phyloP scores from a whole-genome alignment of 2,888 invertebrate species.

The Lycia hirtaria region DNA sequence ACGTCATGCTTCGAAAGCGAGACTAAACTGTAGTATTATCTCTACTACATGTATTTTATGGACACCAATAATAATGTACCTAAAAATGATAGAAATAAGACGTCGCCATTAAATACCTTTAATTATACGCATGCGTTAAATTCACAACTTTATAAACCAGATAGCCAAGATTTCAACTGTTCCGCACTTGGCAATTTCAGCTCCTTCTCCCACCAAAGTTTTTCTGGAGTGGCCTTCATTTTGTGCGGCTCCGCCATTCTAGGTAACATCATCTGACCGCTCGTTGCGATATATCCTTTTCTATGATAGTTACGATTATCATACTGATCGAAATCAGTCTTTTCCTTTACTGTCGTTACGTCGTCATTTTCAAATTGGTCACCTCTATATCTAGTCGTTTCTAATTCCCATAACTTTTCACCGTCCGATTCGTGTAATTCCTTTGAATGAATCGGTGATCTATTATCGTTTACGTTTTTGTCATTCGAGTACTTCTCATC shows the following conservation, averaged over 20 bases:
- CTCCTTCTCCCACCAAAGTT: slow-evolving; percentile 15
- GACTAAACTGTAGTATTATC: no score
- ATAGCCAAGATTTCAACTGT: neutral
- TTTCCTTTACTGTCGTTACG: slow-evolving; percentile 14
- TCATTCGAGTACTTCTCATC: neutral
- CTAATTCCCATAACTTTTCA: neutral
- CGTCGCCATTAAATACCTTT: no score
- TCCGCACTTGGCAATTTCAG: neutral
- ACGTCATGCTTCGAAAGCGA: no score
- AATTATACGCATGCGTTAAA: neutral
- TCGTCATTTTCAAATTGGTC: neutral
- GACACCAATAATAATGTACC: no score
- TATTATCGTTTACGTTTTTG: neutral
- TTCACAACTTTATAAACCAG: neutral
- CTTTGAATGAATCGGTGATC: neutral
- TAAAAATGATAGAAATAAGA: no score
- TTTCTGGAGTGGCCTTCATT: neutral
- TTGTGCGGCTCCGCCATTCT: neutral
- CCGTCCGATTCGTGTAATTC: neutral
- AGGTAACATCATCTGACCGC: slow-evolving; percentile 15
- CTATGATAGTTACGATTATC: slow-evolving; percentile 21
- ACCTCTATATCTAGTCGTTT: slow-evolving; percentile 2
- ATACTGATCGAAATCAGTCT: slow-evolving; percentile 24
- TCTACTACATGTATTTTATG: no score
- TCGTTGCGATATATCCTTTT: slow-evolving; percentile 15